Base-by-base conservation (phyloP, 2,888 invertebrate species). In the Sinopyrophorus schimmeli region DNA sequence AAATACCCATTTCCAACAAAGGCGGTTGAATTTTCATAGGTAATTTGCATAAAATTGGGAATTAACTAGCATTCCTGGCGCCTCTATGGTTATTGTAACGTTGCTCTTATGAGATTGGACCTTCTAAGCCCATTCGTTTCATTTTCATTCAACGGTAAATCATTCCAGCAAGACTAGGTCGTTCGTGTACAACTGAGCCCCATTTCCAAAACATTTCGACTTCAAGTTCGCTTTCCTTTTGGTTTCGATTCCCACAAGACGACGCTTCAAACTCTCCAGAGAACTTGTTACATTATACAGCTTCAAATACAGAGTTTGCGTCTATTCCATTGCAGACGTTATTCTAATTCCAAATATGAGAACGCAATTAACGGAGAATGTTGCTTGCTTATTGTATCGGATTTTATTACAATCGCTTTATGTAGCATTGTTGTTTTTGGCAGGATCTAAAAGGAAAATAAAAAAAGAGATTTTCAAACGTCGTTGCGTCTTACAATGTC, bases 1-100 rank as follows among this genome's bases (percentile, higher is more conserved):
- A 34, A 18, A 32, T 24, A 17, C 21, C 42, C 31, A 42, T 32
- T 42, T 37, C 10, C 34, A 16, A 34, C 23, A 26, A 23, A 21
- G 47, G 40, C n/a, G n/a, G n/a, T n/a, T n/a, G n/a, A 31, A 15
- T 17, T 17, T 17, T 10, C 51, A 40, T 40, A 20, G 38, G 40
- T 30, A 42, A 49, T 53, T 53, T 53, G 37, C 53, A 53, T 49
- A 46, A 49, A 49, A 49, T 49, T 53, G 40, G 37, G 41, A 40
- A 49, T 48, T 37, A 44, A 24, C 16, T n/a, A 27, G 43, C 35
- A 30, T 35, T 39, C 16, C 31, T 9, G 9, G 17, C 48, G 23
- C 35, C 35, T 42, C 18, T 26, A 18, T 23, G 16, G 21, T 24
- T 23, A 10, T 23, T 30, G 23, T 15, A 37, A 37, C 37, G 28